Evolutionary conservation across 2,888 invertebrate species (phyloP), one percentile per base, ranked within the genome.

Genomic region (Lasioglossum villosulum): DNA sequence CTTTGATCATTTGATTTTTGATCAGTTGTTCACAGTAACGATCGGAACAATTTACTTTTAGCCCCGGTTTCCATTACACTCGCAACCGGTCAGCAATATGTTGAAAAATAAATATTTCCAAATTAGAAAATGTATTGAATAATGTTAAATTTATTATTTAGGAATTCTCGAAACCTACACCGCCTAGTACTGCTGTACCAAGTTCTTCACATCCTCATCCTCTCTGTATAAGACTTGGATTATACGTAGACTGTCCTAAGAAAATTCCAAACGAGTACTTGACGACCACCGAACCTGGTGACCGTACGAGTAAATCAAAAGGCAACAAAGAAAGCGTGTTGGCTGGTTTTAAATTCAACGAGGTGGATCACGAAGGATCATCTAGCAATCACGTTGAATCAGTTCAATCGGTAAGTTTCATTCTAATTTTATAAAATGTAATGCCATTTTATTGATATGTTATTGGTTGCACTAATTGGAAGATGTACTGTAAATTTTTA

Each of bases 181-280:
- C 91, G 0, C 90, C 89, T 23, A 93, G 93, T 73, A 93, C 93
- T 63, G 85, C 90, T 72, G 79, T 89, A 5, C 92, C 93, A n/a
- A 94, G 92, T 85, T 91, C 92, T 30, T 90, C 93, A 30, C 93
- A 92, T 48, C 94, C 93, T 27, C 91, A 95, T 86, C 96, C 97
- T 75, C 96, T 96, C 42, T 42, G 42, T 42, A 42, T 12, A 42
- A 42, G 42, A 42, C 42, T 42, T 12, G 42, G 42, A 42, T 3
- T 42, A 12, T 42, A 42, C 12, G 42, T 42, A 42, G 42, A 0
- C 96, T 96, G 4, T 96, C 97, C 97, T 2, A 98, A 98, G 94
- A 96, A 97, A 94, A 98, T 98, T 89, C 98, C 98, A 3, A 96
- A 96, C 4, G 97, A 97, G 90, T 98, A 97, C 95, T 96, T 98